Percentiles rank a stretch among this genome's conserved stretches.
Conservation (phyloP, 2,888 invertebrate species). For the Tipula helvola region DNA sequence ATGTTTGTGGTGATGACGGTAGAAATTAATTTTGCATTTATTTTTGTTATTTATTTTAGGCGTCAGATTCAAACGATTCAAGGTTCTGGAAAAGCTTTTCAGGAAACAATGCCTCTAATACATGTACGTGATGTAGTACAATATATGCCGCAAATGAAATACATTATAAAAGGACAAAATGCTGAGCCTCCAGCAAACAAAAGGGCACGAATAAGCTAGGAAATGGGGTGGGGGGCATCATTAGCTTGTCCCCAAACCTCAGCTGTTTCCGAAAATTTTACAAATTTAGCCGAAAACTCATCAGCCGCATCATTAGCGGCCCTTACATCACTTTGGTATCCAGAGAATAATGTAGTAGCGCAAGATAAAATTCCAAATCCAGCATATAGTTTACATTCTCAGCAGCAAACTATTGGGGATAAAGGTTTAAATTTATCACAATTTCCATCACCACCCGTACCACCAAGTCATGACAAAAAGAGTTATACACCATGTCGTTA, state of each 20-base stretch:
- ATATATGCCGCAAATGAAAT: slow-evolving; percentile 77
- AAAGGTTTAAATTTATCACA: slow-evolving; percentile 12
- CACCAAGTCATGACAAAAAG: slow-evolving; percentile 9
- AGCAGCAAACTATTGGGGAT: slow-evolving; percentile 28
- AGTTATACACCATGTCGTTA: slow-evolving; percentile 11
- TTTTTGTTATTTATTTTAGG: slow-evolving; percentile 31
- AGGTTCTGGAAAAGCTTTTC: slow-evolving; percentile 60
- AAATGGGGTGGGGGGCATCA: slow-evolving; percentile 38
- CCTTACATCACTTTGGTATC: slow-evolving; percentile 11
- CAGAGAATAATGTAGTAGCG: not conserved
- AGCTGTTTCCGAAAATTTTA: slow-evolving; percentile 15
- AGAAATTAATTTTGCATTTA: slow-evolving; percentile 7
- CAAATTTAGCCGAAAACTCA: slow-evolving; percentile 16
- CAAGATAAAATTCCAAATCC: not conserved
- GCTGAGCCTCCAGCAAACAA: slow-evolving; percentile 34
- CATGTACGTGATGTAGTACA: slow-evolving; percentile 73
- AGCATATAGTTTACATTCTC: not conserved
- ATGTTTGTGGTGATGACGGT: not conserved
- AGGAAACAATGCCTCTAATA: slow-evolving; percentile 64
- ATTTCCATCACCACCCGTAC: slow-evolving; percentile 20
- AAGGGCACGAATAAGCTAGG: slow-evolving; percentile 36
- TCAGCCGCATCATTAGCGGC: slow-evolving; percentile 19
- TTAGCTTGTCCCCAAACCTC: slow-evolving; percentile 26
- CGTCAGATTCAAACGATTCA: slow-evolving; percentile 63
- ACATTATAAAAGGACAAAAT: slow-evolving; percentile 49